Conservation (phyloP, 2,888 invertebrate genomes). For the Lissonota sp. region DNA sequence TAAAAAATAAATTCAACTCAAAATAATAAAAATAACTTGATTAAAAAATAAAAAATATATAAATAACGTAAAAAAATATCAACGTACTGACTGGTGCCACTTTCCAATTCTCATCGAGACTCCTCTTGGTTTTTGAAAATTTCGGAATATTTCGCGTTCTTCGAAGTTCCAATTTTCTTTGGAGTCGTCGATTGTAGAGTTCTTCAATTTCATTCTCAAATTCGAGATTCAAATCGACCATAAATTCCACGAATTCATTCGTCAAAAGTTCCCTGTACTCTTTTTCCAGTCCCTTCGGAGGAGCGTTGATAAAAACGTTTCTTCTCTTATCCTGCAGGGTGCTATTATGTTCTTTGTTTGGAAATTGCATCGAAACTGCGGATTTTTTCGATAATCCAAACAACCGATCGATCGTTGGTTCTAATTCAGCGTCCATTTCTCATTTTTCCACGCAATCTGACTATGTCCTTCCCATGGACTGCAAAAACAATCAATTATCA, state of each 20-base stretch:
- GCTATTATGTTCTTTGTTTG: conserved; percentile 1
- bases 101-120: conserved; percentile 85
- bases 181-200: conserved; percentile 84
- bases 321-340: background rate
- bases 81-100: conserved; percentile 86
- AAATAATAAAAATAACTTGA: background rate
- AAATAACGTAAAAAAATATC: conserved; percentile 55
- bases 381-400: no score
- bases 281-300: conserved; percentile 85
- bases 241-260: conserved; percentile 86
- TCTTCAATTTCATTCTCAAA: conserved; percentile 85
- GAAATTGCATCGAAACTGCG: no score
- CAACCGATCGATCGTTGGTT: no score
- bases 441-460: no score
- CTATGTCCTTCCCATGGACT: no score
- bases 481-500: no score
- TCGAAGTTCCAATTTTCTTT: conserved; percentile 81
- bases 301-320: conserved; percentile 84
- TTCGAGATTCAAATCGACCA: conserved; percentile 84
- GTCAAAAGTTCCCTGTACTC: conserved; percentile 86
- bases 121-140: conserved; percentile 84
- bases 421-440: no score
- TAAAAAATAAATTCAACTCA: conserved; percentile 16
- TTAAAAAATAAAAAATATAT: background rate
- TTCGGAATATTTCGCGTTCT: conserved; percentile 78